A percentile compares a stretch with the other conserved stretches of the same genome.
These are phyloP conservation scores for Leptinotarsa rubiginosa DNA, from an alignment of 2,888 invertebrate genomes.

Conservation along the genomic window DNA sequence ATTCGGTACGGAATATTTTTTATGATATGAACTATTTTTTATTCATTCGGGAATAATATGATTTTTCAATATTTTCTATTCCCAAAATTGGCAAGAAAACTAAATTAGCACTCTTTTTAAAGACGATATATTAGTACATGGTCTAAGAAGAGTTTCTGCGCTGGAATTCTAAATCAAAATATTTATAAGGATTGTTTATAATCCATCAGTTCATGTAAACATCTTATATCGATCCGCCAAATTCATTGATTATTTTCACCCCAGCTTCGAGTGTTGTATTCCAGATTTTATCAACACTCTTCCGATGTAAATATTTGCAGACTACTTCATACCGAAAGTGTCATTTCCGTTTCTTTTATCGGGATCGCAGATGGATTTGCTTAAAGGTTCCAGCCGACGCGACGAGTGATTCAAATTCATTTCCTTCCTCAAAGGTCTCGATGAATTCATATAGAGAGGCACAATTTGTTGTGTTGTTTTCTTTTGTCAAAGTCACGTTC, in stretches of 20 bases:
- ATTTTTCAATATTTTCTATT: no score
- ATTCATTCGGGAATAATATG: no score
- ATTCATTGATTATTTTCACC: slow-evolving; percentile 13
- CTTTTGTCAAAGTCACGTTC: slow-evolving; percentile 7
- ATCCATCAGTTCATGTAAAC: not conserved
- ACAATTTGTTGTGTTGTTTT: not conserved
- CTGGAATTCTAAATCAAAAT: not conserved
- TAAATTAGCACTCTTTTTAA: no score
- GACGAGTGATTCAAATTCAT: slow-evolving; percentile 2
- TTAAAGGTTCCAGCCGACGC: not conserved
- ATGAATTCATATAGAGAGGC: not conserved
- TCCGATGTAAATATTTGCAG: slow-evolving; percentile 26
- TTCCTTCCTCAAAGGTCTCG: not conserved
- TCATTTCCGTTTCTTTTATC: slow-evolving; percentile 25
- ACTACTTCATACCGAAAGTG: slow-evolving; percentile 11
- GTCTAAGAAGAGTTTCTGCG: not conserved
- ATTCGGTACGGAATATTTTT: no score
- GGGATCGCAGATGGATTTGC: slow-evolving; percentile 13
- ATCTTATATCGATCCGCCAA: not conserved
- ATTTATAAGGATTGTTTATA: slow-evolving; percentile 10
- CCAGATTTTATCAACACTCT: not conserved
- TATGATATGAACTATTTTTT: no score
- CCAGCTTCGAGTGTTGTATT: not conserved
- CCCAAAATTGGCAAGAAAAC: no score
- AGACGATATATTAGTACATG: no score